Evolutionary conservation across 2,888 invertebrate species (phyloP), one percentile per base, ranked within the genome.

Genomic region (Ectropis crepuscularia): DNA sequence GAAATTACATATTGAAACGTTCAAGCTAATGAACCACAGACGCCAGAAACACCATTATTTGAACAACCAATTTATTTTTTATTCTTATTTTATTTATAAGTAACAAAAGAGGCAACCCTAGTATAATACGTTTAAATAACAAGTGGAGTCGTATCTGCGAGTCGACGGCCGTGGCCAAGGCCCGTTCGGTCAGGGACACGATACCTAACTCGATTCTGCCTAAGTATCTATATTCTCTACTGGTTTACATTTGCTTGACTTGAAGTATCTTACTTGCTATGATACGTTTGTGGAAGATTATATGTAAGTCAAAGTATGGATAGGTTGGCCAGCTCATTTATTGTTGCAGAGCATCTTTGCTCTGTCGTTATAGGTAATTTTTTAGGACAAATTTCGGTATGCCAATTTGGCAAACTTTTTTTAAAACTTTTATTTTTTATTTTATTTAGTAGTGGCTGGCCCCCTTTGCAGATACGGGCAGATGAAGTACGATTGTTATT

Each of bases 81-180:
- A 28, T 28, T 28, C 16, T 28, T 28, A 28, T 1, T 28, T 37
- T 8, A 45, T 55, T 48, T 45, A n/a, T n/a, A 41, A 12, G 46
- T 57, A 12, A 8, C 6, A 42, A 10, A 6, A 53, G 41, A 38
- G 60, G 57, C 57, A 63, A 37, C 67, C 61, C 58, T 65, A 53
- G 41, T 43, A 59, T 58, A 64, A 58, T 63, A 69, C 68, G 48
- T 67, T 69, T 60, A 64, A 61, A 63, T 69, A 55, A 62, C 63
- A 71, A 73, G 72, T 70, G 64, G 71, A 73, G 74, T 69, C 69
- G 72, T 72, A 73, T 64, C 65, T 57, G 41, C 70, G 81, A 83
- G 89, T 89, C 89, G 88, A 80, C 85, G 89, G 78, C 88, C 90
- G 84, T 85, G 70, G 76, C 83, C 91, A 90, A 90, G 91, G 91